Conservation (phyloP, 2,797 vertebrate species). For the Etheostoma nigrum region DNA sequence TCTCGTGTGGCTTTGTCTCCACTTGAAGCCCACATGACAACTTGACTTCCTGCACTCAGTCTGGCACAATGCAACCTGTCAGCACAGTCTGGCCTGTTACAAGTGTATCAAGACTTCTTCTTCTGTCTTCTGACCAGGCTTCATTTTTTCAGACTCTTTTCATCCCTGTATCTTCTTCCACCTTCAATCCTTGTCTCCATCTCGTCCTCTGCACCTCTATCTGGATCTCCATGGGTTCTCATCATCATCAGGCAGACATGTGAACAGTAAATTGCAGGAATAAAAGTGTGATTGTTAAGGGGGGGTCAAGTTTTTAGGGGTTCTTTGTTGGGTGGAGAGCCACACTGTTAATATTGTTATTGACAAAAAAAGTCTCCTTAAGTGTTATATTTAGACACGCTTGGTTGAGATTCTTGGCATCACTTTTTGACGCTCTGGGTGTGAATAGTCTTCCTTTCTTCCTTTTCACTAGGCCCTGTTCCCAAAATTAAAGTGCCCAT, state of each 20-base stretch:
- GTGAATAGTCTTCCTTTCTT: too few relatives aligned
- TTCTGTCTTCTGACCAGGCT: not conserved
- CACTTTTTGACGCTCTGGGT: too few relatives aligned
- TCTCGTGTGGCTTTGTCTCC: constrained; percentile 52
- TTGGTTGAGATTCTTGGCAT: too few relatives aligned
- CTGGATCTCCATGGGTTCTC: not conserved
- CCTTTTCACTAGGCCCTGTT: too few relatives aligned
- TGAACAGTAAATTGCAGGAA: not conserved
- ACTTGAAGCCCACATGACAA: constrained; percentile 37
- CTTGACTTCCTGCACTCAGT: constrained; percentile 51
- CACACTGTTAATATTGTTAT: too few relatives aligned
- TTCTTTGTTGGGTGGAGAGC: too few relatives aligned
- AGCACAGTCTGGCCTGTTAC: not conserved
- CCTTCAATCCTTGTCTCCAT: not conserved
- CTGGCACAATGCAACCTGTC: constrained; percentile 43
- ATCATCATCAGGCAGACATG: not conserved
- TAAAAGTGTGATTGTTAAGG: too few relatives aligned
- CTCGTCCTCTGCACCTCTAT: not conserved
- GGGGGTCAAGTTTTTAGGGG: too few relatives aligned
- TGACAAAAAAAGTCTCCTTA: too few relatives aligned
- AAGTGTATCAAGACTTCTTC: not conserved
- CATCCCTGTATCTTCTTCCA: not conserved
- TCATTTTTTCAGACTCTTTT: not conserved
- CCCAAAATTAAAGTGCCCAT: too few relatives aligned
- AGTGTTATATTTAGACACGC: too few relatives aligned